A percentile compares a stretch with the other conserved stretches of the same genome.
Conservation (phyloP, 2,888 invertebrate genomes). For the Arrhopalites spinosus region DNA sequence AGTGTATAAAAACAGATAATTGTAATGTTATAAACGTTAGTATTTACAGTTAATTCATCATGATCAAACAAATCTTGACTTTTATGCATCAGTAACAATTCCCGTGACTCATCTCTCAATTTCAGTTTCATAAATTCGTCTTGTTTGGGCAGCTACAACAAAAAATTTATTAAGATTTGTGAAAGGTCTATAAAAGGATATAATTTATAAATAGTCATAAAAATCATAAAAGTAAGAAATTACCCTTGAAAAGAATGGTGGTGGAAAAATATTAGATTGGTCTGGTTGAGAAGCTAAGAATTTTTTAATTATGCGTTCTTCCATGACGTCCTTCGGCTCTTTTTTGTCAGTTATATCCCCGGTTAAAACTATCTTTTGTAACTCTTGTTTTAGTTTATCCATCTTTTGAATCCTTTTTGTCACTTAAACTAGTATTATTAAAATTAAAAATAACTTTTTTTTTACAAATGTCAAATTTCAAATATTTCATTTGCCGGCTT, state of each 20-base stretch:
- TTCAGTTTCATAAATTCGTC: conserved; percentile 42
- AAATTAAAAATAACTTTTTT: too few relatives aligned
- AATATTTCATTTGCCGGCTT: too few relatives aligned
- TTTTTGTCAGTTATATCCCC: background rate
- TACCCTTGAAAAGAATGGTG: conserved; percentile 34
- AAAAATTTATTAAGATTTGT: background rate
- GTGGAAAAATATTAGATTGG: conserved; percentile 15
- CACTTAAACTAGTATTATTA: too few relatives aligned
- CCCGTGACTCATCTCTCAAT: conserved; percentile 79
- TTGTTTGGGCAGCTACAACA: conserved; percentile 35
- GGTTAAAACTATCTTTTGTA: background rate
- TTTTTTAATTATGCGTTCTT: conserved; percentile 24
- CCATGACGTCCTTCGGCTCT: background rate
- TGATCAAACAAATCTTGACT: conserved; percentile 84
- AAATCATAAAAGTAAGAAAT: background rate
- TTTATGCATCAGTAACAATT: conserved; percentile 82
- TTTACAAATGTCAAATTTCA: too few relatives aligned
- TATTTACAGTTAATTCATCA: conserved; percentile 70
- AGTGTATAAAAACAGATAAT: background rate
- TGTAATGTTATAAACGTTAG: background rate
- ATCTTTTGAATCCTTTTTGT: too few relatives aligned
- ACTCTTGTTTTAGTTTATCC: conserved; percentile 7
- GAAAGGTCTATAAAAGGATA: background rate
- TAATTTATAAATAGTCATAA: background rate
- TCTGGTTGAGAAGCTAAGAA: conserved; percentile 7